Percentiles rank a stretch among this genome's conserved stretches.
Conservation (phyloP, 2,797 vertebrate species). For the Falco columbarius region DNA sequence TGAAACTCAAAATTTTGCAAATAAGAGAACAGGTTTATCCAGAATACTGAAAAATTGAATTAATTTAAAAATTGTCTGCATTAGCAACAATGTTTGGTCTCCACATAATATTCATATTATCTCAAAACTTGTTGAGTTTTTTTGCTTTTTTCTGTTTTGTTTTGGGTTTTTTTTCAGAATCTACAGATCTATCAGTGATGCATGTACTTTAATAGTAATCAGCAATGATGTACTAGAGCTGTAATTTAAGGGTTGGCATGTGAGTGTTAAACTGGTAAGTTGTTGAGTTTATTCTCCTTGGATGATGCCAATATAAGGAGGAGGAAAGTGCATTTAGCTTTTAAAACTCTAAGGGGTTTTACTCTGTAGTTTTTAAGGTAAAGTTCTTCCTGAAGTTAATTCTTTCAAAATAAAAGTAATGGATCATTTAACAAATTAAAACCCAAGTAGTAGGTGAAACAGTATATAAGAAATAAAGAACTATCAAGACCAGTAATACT, state of each 20-base stretch:
- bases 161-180: background rate
- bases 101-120: background rate
- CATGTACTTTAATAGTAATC: background rate
- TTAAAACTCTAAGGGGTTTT: background rate
- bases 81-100: background rate
- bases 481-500: background rate
- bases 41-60: background rate
- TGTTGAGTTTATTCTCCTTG: background rate
- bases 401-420: background rate
- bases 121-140: background rate
- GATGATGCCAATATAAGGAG: background rate
- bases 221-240: background rate
- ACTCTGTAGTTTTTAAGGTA: background rate
- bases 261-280: background rate
- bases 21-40: background rate
- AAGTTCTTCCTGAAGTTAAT: background rate
- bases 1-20: background rate
- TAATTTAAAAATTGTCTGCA: background rate
- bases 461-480: background rate
- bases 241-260: background rate
- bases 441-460: background rate
- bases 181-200: background rate
- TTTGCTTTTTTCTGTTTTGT: background rate
- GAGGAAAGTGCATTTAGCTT: background rate
- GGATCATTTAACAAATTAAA: background rate